Percentiles rank a stretch among this genome's conserved stretches.
These are phyloP conservation scores for Bedellia somnulentella DNA, from an alignment of 2,888 invertebrate genomes.

Conservation along the genomic window DNA sequence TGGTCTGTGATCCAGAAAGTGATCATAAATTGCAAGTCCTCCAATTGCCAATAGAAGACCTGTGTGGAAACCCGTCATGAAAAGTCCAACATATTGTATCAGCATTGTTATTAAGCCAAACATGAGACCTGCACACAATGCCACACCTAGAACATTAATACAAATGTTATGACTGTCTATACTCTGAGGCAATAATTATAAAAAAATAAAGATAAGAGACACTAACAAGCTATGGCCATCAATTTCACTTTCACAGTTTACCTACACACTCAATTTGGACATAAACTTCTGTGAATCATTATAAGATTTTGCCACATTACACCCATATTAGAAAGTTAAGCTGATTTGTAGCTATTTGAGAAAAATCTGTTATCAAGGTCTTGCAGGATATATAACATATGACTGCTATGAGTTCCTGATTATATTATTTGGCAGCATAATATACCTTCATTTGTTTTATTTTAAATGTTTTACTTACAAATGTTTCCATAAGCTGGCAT, in stretches of 20 bases:
- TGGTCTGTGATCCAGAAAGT: conserved; percentile 58
- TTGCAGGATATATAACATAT: not conserved
- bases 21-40: conserved; percentile 61
- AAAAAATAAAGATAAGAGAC: too few relatives aligned
- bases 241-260: too few relatives aligned
- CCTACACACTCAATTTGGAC: too few relatives aligned
- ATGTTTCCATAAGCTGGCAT: conserved; percentile 77
- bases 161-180: conserved; percentile 8
- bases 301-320: too few relatives aligned
- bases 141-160: conserved; percentile 69
- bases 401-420: not conserved
- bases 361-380: not conserved
- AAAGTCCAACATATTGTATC: conserved; percentile 79
- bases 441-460: not conserved
- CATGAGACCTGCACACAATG: conserved; percentile 71
- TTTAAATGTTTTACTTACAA: conserved; percentile 52
- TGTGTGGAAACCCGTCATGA: conserved; percentile 79
- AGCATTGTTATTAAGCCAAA: conserved; percentile 81
- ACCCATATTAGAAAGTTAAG: too few relatives aligned
- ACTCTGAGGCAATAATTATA: too few relatives aligned
- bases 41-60: conserved; percentile 67
- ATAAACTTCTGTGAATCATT: too few relatives aligned
- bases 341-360: too few relatives aligned
- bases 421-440: not conserved
- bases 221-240: too few relatives aligned